phyloP scores from a whole-genome alignment of 2,888 invertebrate genomes.

The Diarsia mendica region DNA sequence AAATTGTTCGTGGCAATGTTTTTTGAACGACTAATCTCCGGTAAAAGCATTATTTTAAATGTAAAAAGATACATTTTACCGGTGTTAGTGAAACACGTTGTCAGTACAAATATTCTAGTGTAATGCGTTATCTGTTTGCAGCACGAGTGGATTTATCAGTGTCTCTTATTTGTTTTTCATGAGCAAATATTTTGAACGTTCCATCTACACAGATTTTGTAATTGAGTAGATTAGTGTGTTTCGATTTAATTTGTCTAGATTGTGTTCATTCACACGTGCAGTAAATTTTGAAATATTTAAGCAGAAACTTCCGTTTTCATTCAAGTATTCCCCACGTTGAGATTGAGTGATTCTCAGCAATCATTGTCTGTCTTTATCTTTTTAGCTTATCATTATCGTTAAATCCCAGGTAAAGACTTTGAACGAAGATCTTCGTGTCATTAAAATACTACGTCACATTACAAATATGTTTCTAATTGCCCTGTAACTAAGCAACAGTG shows the following conservation, averaged over 20 bases:
- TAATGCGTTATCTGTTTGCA: slow-evolving; percentile 79
- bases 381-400: slow-evolving; percentile 5
- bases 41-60: slow-evolving; percentile 38
- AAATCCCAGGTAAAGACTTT: slow-evolving; percentile 4
- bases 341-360: slow-evolving; percentile 8
- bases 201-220: slow-evolving; percentile 54
- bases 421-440: background rate
- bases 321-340: slow-evolving; percentile 1
- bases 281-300: background rate
- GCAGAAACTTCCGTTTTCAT: background rate
- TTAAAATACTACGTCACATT: slow-evolving; percentile 26
- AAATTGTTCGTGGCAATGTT: slow-evolving; percentile 39
- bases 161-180: slow-evolving; percentile 75
- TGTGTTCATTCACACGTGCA: background rate
- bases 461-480: slow-evolving; percentile 18
- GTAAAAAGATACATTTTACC: slow-evolving; percentile 65
- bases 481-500: slow-evolving; percentile 11
- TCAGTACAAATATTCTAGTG: slow-evolving; percentile 65
- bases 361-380: slow-evolving; percentile 2
- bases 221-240: slow-evolving; percentile 54
- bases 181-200: slow-evolving; percentile 82
- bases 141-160: slow-evolving; percentile 83
- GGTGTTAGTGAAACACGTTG: slow-evolving; percentile 55
- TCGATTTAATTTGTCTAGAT: slow-evolving; percentile 21
- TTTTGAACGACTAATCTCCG: slow-evolving; percentile 44